Base-by-base conservation (phyloP, 1,140 invertebrate species). In the Ctenoplectra terminalis region DNA sequence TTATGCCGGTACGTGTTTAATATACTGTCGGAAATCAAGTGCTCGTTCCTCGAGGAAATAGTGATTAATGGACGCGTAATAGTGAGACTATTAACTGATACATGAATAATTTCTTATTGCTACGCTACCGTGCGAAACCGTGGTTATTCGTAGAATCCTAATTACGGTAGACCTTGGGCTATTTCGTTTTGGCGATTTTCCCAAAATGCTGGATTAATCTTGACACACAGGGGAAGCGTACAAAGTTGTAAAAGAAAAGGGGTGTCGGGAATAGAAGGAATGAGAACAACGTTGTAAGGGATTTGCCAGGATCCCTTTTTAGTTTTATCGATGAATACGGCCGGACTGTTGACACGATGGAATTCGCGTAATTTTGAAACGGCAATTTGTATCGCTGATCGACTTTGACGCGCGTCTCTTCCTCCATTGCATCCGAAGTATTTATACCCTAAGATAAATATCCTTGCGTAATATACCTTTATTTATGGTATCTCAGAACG, bases 1-100 rank as follows among this genome's bases (percentile, higher is more conserved):
- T 87, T 80, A 93, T 93, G 92, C 90, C 92, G 92, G 92, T 93
- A 93, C 40, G 92, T 93, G 84, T 54, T 46, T 43, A 69, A 2
- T 23, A 29, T 37, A 31, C 29, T 34, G 54, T 31, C 20, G 29
- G 43, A 20, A 15, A 43, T 71, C 37, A 50, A 37, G 37, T 58
- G 37, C 20, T 11, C 23, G 50, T 69, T 56, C 1, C 34, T 29
- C n/a, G 48, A 37, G 15, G 40, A 26, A 34, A 46, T 26, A 46
- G 52, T 34, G 63, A 40, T 43, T 63, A 31, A 48, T 1, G 1
- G 17, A 26, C 13, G n/a, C 56, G 29, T 23, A 60, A 61, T 40
- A 58, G 17, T 31, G 56, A 20, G n/a, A 3, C 5, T 46, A 17
- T 6, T 34, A 29, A 7, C 40, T 40, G 46, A 17, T 26, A n/a